Evolutionary conservation across 2,113 vertebrate genomes (phyloP).

Genomic region (Brachyhypopomus occidentalis): DNA sequence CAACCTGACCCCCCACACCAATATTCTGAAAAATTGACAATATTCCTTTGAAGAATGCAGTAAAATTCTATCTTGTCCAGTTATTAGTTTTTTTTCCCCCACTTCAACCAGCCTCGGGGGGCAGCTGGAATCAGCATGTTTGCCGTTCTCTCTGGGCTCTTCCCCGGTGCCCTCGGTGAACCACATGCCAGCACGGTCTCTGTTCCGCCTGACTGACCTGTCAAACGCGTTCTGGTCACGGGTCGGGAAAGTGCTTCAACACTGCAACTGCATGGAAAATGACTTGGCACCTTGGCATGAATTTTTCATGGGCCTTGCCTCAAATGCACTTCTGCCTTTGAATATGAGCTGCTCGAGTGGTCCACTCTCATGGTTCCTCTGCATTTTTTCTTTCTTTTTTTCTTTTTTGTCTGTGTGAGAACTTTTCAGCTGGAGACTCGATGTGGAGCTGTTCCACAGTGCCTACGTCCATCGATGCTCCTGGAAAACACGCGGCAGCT

Average conservation of each 20-base stretch:
- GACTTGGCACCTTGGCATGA: constrained; percentile 31
- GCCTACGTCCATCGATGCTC: constrained; percentile 17
- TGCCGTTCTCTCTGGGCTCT: neutral
- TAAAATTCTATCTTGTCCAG: neutral
- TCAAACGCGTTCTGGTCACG: constrained; percentile 43
- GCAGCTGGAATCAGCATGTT: constrained; percentile 36
- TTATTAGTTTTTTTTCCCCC: neutral
- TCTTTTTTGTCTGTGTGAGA: neutral
- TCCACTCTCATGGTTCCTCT: neutral
- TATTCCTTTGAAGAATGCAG: neutral
- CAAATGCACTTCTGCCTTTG: constrained; percentile 14
- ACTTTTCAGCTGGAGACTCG: neutral
- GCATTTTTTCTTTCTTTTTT: neutral
- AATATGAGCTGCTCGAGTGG: constrained; percentile 20
- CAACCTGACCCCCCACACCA: neutral
- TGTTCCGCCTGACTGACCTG: constrained; percentile 47
- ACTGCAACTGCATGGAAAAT: constrained; percentile 42
- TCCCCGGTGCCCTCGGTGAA: constrained; percentile 32
- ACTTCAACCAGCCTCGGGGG: neutral
- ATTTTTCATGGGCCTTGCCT: constrained; percentile 49
- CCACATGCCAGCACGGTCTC: constrained; percentile 38
- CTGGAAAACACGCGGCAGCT: neutral
- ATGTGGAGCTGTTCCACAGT: constrained; percentile 1
- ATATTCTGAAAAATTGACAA: neutral
- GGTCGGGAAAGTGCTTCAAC: constrained; percentile 28